Percentiles rank a stretch among this genome's conserved stretches.
Conservation (phyloP, 2,888 invertebrate genomes). For the Aporophyla lueneburgensis region DNA sequence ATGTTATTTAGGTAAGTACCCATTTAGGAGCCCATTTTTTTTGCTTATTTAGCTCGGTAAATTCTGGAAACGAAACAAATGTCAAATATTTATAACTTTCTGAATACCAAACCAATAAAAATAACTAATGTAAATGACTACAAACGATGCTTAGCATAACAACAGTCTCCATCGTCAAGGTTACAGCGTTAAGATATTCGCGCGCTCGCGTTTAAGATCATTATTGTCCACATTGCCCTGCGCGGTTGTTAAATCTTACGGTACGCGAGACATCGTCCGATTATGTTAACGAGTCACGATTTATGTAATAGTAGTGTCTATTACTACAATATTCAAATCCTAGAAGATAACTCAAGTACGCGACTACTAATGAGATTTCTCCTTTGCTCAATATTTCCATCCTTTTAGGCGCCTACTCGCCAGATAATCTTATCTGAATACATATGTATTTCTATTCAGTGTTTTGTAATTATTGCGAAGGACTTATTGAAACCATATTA, state of each 20-base stretch:
- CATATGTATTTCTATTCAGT: constrained; percentile 20
- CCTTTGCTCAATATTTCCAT: constrained; percentile 26
- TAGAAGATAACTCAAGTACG: constrained; percentile 30
- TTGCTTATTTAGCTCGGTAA: not conserved
- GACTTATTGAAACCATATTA: constrained; percentile 88
- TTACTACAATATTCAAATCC: constrained; percentile 45
- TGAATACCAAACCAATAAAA: constrained; percentile 49
- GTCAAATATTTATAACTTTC: constrained; percentile 10
- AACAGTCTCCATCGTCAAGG: constrained; percentile 63
- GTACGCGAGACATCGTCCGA: constrained; percentile 53
- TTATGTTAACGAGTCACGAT: constrained; percentile 53
- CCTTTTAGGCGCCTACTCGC: constrained; percentile 19
- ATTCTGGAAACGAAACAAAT: constrained; percentile 3
- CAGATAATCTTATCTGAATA: constrained; percentile 26
- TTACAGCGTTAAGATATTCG: constrained; percentile 65
- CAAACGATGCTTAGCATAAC: constrained; percentile 61
- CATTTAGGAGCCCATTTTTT: not conserved
- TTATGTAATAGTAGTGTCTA: constrained; percentile 34
- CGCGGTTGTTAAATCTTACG: constrained; percentile 58
- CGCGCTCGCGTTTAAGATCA: constrained; percentile 58
- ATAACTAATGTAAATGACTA: constrained; percentile 57
- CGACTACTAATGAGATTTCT: constrained; percentile 34
- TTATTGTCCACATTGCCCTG: constrained; percentile 62
- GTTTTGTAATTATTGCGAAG: constrained; percentile 59
- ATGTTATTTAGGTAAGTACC: not conserved